Evolutionary conservation across 1,140 invertebrate species (phyloP), one percentile per base, ranked within the genome.

Genomic region (Octopus bimaculoides): DNA sequence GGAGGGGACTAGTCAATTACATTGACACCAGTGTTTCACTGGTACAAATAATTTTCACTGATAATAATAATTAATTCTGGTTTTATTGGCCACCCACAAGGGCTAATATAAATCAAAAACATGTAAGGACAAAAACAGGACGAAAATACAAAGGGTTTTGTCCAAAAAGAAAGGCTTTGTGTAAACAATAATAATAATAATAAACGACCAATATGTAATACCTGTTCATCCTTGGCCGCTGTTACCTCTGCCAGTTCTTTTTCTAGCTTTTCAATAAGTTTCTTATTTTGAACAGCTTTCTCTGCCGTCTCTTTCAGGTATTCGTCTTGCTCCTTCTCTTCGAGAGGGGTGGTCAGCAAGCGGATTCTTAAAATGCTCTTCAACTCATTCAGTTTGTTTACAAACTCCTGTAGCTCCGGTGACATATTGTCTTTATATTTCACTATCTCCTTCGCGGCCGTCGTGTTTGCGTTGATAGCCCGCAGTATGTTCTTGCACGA

Each of bases 141-240:
- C n/a, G n/a, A n/a, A n/a, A n/a, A n/a, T n/a, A n/a, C n/a, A n/a
- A n/a, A n/a, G n/a, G n/a, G n/a, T n/a, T n/a, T n/a, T n/a, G n/a
- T n/a, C n/a, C n/a, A n/a, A n/a, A n/a, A n/a, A n/a, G n/a, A n/a
- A n/a, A n/a, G n/a, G n/a, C n/a, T n/a, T n/a, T n/a, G n/a, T n/a
- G n/a, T n/a, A n/a, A n/a, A n/a, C n/a, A n/a, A n/a, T n/a, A n/a
- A n/a, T n/a, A n/a, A 41, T 41, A 41, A 41, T 41, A 41, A 41
- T 41, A 41, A 41, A 41, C 26, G 2, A 41, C 26, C 26, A 0
- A 41, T 41, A 41, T 2, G 26, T 41, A 41, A 54, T 84, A 89
- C 88, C 81, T 89, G 88, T 80, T 87, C 86, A 78, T 90, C 87
- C 82, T 88, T 89, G 78, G 88, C 88, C 52, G 86, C 88, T 71